Percentiles rank a stretch among this genome's conserved stretches.
Conservation (phyloP, 30 jellyfish, hydroid and myxozoan genomes). For the Pseudorhiza aurosa region DNA sequence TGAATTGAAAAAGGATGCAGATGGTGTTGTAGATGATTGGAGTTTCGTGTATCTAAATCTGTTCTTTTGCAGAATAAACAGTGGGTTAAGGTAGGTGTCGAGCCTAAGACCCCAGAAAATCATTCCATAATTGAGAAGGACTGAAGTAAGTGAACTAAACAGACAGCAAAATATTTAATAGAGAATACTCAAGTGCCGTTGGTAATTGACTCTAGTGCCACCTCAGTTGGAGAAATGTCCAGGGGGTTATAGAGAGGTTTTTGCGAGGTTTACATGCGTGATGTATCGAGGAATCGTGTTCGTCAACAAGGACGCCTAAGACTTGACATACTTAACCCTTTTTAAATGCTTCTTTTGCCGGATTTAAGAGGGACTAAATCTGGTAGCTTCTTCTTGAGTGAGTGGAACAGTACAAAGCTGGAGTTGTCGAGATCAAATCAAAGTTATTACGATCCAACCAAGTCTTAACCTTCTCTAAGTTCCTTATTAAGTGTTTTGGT, state of each 20-base stretch:
- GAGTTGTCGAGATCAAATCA: background rate
- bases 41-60: background rate
- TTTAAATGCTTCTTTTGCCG: background rate
- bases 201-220: conserved; percentile 40
- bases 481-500: background rate
- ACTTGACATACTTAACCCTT: background rate
- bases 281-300: background rate
- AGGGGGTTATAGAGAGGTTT: conserved; percentile 5
- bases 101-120: background rate
- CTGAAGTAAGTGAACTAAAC: conserved; percentile 30
- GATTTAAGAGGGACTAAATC: conserved; percentile 2
- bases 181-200: background rate
- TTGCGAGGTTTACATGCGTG: background rate
- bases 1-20: background rate
- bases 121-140: conserved; percentile 10
- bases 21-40: background rate
- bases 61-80: conserved; percentile 8
- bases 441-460: background rate
- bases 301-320: conserved; percentile 8
- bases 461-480: background rate
- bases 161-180: conserved; percentile 24
- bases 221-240: conserved; percentile 9
- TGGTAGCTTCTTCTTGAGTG: conserved; percentile 21
- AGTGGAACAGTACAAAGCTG: conserved; percentile 12
- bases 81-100: conserved; percentile 23